Conservation (phyloP, 2,888 invertebrate species). For the Flexamia atlantica region DNA sequence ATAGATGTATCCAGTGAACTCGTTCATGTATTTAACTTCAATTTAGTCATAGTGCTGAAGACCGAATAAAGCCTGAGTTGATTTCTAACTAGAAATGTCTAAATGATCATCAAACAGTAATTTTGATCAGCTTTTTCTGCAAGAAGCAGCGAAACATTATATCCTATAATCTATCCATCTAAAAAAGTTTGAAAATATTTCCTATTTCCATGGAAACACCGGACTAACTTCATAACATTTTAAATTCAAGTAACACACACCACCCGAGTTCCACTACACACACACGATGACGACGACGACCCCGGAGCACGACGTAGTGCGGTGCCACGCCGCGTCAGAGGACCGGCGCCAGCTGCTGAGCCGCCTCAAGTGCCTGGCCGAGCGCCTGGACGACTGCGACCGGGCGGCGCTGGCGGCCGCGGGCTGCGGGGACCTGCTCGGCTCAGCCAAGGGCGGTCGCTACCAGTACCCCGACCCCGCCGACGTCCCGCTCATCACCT, state of each 20-base stretch:
- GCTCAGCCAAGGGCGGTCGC: not conserved
- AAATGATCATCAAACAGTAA: too few relatives aligned
- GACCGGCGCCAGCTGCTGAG: slow-evolving; percentile 41
- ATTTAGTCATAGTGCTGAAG: too few relatives aligned
- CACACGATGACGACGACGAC: slow-evolving; percentile 26
- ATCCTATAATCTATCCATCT: too few relatives aligned
- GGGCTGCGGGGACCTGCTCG: slow-evolving; percentile 43
- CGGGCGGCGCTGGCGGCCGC: slow-evolving; percentile 11
- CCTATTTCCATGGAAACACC: not conserved
- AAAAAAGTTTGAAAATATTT: too few relatives aligned
- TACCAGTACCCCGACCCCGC: slow-evolving; percentile 10
- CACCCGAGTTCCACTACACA: not conserved
- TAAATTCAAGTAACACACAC: not conserved
- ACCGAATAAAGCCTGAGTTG: too few relatives aligned
- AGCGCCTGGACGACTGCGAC: slow-evolving; percentile 50
- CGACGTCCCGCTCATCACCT: slow-evolving; percentile 34
- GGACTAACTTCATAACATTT: not conserved
- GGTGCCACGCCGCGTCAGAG: slow-evolving; percentile 41
- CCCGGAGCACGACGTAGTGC: slow-evolving; percentile 34
- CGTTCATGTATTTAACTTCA: too few relatives aligned
- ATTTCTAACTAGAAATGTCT: too few relatives aligned
- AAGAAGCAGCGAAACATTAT: too few relatives aligned
- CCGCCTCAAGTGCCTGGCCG: slow-evolving; percentile 26
- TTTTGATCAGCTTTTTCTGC: too few relatives aligned
- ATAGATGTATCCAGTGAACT: too few relatives aligned